phyloP scores from a whole-genome alignment of 2,113 vertebrate species.

The Platysternon megacephalum region DNA sequence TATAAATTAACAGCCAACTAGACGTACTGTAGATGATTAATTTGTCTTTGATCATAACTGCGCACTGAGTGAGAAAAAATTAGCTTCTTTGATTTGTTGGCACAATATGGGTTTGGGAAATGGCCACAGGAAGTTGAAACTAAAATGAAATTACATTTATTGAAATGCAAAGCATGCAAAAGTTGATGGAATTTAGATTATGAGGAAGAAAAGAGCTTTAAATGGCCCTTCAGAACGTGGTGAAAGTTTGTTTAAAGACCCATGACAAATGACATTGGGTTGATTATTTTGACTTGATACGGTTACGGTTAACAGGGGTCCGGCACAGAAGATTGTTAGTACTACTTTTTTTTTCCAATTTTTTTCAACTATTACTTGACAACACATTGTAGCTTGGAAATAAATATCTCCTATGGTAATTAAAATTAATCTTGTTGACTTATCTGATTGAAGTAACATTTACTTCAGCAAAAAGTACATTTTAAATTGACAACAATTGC shows the following conservation, averaged over 20 bases:
- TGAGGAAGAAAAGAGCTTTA: conserved; percentile 1
- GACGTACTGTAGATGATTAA: conserved; percentile 33
- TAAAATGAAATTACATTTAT: conserved; percentile 34
- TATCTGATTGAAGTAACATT: background rate
- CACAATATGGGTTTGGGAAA: conserved; percentile 37
- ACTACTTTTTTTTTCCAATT: background rate
- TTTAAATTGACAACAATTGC: background rate
- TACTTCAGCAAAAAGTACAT: background rate
- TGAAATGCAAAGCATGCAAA: conserved; percentile 30
- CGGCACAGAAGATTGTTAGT: background rate
- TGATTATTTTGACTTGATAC: background rate
- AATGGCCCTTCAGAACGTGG: conserved; percentile 21
- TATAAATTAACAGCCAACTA: conserved; percentile 35
- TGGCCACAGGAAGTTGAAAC: background rate
- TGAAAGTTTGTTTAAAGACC: conserved; percentile 1
- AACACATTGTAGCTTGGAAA: background rate
- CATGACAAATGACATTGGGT: background rate
- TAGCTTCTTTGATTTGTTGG: conserved; percentile 57
- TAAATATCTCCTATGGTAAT: background rate
- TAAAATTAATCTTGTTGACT: background rate
- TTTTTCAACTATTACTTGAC: background rate
- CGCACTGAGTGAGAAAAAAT: conserved; percentile 40
- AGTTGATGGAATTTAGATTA: conserved; percentile 35
- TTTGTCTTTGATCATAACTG: conserved; percentile 53
- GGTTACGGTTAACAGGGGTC: background rate